phyloP scores from a whole-genome alignment of 2,888 invertebrate species.

The Metalampra italica region DNA sequence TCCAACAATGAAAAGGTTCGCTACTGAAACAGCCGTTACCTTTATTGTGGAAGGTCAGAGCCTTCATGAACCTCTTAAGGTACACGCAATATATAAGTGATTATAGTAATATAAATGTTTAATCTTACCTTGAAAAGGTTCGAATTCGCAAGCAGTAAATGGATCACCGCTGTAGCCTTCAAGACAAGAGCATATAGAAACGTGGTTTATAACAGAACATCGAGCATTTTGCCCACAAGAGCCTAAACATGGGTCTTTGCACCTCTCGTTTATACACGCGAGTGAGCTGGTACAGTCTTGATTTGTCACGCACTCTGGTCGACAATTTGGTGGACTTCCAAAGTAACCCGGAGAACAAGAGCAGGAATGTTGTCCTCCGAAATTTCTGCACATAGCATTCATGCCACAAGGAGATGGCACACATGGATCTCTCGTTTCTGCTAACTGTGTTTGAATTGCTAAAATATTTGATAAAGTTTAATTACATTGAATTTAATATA shows the following conservation, averaged over 20 bases:
- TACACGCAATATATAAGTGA: too few species aligned
- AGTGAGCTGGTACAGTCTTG: conserved; percentile 82
- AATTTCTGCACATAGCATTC: conserved; percentile 78
- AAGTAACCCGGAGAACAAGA: conserved; percentile 79
- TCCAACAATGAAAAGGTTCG: too few species aligned
- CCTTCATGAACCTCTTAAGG: too few species aligned
- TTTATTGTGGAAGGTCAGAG: too few species aligned
- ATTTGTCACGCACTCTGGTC: conserved; percentile 82
- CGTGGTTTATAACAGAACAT: conserved; percentile 80
- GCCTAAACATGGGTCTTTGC: conserved; percentile 83
- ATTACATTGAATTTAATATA: background rate
- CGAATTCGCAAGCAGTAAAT: conserved; percentile 64
- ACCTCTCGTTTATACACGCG: conserved; percentile 82
- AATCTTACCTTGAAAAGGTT: conserved; percentile 50
- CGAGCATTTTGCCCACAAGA: conserved; percentile 80
- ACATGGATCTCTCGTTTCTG: conserved; percentile 78
- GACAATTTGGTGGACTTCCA: conserved; percentile 83
- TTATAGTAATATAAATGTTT: background rate
- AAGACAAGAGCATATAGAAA: conserved; percentile 80
- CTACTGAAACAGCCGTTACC: too few species aligned
- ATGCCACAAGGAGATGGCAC: conserved; percentile 83
- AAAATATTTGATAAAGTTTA: conserved; percentile 14
- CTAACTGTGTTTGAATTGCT: conserved; percentile 51
- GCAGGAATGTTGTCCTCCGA: conserved; percentile 78
- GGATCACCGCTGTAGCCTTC: conserved; percentile 81